Base-by-base conservation (phyloP, 2,113 vertebrate genomes). In the Leptobrachium ailaonicum region DNA sequence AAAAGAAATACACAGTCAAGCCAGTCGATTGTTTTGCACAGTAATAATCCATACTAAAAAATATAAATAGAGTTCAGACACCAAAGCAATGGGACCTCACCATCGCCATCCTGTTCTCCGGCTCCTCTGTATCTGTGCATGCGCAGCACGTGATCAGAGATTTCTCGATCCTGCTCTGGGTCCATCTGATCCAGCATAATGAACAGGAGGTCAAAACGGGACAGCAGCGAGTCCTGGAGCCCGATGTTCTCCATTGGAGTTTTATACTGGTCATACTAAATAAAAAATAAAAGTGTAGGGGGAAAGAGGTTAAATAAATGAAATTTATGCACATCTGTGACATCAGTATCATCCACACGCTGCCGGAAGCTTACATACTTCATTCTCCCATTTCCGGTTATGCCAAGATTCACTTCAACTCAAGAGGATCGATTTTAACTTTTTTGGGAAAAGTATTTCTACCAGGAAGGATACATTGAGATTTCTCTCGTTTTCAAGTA, bases 211-310 rank as follows among this genome's bases (percentile, higher is more conserved):
- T 99, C 98, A 0, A 99, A 99, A 32, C 98, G 95, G 0, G 98
- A 99, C 4, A 99, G 90, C 83, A 99, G 87, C 0, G 98, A 99
- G 86, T 99, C 98, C 91, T 99, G 98, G 5, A 99, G 94, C 42
- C 97, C 98, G 0, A 99, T 99, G 93, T 99, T 99, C 83, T 99
- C 97, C 98, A 99, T 99, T 2, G 98, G 98, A 0, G 96, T 98
- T 88, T 99, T 99, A 75, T 99, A 99, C 85, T 99, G 98, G 82
- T 99, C 93, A 0, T 99, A 99, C 98, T 99, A 88, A n/a, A n/a
- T n/a, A n/a, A n/a, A n/a, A n/a, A n/a, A n/a, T n/a, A n/a, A 7
- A 84, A 63, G 9, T 47, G 45, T 47, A 47, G 45, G 8, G 8
- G 8, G 8, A 50, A 50, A 8, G 47, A 50, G 47, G 8, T 50